Conservation (phyloP, 2,113 vertebrate genomes). For the Ophthalmolycus amberensis region DNA sequence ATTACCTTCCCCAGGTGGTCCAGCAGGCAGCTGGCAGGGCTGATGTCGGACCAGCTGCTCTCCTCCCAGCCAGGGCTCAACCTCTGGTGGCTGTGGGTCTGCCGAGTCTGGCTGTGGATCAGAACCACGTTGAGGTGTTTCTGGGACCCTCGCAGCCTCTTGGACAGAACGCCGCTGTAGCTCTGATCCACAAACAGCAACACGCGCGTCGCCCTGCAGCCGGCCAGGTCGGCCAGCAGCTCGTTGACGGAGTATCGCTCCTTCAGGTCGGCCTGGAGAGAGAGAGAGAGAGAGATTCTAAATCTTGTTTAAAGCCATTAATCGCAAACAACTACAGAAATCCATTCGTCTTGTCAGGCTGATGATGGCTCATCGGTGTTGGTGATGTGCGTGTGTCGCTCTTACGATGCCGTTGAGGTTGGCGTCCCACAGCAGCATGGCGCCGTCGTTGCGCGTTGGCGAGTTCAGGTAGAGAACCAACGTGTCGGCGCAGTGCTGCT, state of each 20-base stretch:
- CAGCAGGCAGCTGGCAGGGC: slow-evolving; percentile 77
- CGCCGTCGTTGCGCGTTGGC: slow-evolving; percentile 83
- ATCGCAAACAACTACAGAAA: slow-evolving; percentile 6
- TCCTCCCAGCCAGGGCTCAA: slow-evolving; percentile 44
- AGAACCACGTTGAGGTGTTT: slow-evolving; percentile 85
- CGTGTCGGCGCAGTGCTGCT: slow-evolving; percentile 85
- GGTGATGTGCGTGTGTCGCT: not conserved
- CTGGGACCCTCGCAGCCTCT: slow-evolving; percentile 81
- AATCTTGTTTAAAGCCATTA: not conserved
- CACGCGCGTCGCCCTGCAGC: slow-evolving; percentile 82
- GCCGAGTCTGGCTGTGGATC: slow-evolving; percentile 68
- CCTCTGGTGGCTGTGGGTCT: slow-evolving; percentile 56
- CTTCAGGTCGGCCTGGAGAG: slow-evolving; percentile 69
- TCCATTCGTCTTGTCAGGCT: not conserved
- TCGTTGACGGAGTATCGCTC: slow-evolving; percentile 74
- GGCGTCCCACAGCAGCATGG: slow-evolving; percentile 87
- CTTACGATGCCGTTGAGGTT: slow-evolving; percentile 87
- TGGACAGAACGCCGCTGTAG: slow-evolving; percentile 81
- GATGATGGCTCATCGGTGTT: slow-evolving; percentile 17
- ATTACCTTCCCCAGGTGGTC: slow-evolving; percentile 81
- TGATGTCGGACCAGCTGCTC: slow-evolving; percentile 76
- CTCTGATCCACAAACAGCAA: slow-evolving; percentile 87
- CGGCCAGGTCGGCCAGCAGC: slow-evolving; percentile 77
- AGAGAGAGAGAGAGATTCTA: not conserved
- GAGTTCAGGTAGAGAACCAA: slow-evolving; percentile 87